These are phyloP conservation scores for Eupithecia dodoneata DNA, from an alignment of 2,888 invertebrate genomes.

Conservation along the genomic window DNA sequence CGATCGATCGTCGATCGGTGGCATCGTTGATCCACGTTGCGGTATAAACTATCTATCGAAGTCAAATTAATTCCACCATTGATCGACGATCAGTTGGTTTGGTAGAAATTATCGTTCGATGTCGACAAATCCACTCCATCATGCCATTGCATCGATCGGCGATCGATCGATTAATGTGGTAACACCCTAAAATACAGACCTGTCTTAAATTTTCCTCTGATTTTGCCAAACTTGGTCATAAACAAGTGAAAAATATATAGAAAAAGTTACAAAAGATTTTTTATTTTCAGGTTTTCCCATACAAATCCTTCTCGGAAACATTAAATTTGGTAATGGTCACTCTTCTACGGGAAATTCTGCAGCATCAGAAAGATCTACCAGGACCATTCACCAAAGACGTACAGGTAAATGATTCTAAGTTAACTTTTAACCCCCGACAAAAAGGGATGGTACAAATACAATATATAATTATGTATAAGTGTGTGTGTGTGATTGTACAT, in stretches of 20 bases:
- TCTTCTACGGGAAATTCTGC: constrained; percentile 93
- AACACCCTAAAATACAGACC: background rate
- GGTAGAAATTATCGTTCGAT: too few relatives aligned
- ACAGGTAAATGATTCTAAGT: constrained; percentile 68
- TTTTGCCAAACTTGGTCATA: background rate
- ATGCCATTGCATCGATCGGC: too few relatives aligned
- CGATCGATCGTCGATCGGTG: too few relatives aligned
- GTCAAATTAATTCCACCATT: background rate
- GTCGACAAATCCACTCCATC: too few relatives aligned
- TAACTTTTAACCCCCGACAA: background rate
- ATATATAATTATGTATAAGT: too few relatives aligned
- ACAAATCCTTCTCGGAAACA: constrained; percentile 97
- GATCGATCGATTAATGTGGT: too few relatives aligned
- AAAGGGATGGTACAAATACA: too few relatives aligned
- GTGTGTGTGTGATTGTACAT: too few relatives aligned
- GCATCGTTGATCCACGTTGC: too few relatives aligned
- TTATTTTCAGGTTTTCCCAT: constrained; percentile 89
- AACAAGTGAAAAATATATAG: background rate
- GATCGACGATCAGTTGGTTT: too few relatives aligned
- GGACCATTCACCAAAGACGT: constrained; percentile 96
- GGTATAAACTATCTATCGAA: background rate
- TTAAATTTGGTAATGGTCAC: constrained; percentile 97
- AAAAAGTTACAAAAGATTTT: too few relatives aligned
- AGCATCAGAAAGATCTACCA: constrained; percentile 95
- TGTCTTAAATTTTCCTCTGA: background rate